Evolutionary conservation across 2,888 invertebrate genomes (phyloP).

Genomic region (Drosophila borborema): DNA sequence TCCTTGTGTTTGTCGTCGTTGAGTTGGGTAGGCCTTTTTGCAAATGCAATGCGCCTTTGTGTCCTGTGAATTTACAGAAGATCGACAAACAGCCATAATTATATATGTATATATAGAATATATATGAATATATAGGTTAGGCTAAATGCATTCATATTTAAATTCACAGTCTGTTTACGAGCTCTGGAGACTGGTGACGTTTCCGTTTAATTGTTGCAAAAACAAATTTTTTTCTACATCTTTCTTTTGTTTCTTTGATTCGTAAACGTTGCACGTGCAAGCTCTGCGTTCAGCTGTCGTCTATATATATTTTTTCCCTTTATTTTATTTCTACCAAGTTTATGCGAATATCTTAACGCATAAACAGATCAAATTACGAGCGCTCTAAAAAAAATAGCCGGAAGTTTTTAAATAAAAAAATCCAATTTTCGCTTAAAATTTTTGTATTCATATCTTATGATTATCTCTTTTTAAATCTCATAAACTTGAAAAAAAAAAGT

Average conservation of each 20-base stretch:
- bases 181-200: conserved; percentile 61
- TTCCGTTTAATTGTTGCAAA: conserved; percentile 69
- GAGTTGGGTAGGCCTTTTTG: conserved; percentile 73
- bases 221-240: not conserved
- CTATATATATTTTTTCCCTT: conserved; percentile 20
- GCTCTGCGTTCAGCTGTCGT: conserved; percentile 49
- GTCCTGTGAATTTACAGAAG: conserved; percentile 62
- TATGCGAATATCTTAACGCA: conserved; percentile 66
- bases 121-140: conserved; percentile 4
- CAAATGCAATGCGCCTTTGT: conserved; percentile 62
- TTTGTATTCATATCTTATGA: not conserved
- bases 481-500: conserved; percentile 28
- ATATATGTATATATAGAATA: not conserved
- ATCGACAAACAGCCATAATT: conserved; percentile 44
- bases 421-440: conserved; percentile 35
- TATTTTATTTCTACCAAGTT: conserved; percentile 39
- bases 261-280: conserved; percentile 27
- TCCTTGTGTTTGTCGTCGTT: conserved; percentile 51
- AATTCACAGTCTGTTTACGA: conserved; percentile 33
- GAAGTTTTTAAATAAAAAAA: conserved; percentile 68
- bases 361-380: conserved; percentile 78
- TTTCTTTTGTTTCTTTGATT: conserved; percentile 25
- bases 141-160: conserved; percentile 66
- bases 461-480: conserved; percentile 16
- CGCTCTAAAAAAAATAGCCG: conserved; percentile 52